Percentiles rank a stretch among this genome's conserved stretches.
Conservation (phyloP, 2,113 vertebrate genomes). For the Ellobius talpinus region DNA sequence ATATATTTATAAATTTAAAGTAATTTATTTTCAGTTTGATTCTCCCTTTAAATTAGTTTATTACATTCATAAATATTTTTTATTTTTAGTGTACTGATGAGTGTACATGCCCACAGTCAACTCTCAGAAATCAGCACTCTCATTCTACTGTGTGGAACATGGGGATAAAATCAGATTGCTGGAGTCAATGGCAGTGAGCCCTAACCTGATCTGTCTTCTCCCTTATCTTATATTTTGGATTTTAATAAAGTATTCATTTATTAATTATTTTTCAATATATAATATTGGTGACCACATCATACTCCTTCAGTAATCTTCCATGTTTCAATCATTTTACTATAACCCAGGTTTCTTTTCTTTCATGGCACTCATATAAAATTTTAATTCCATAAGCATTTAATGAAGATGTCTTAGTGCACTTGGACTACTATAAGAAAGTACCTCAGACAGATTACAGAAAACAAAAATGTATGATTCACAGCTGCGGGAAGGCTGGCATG, state of each 20-base stretch:
- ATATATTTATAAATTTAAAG: not conserved
- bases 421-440: not conserved
- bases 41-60: not conserved
- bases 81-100: not conserved
- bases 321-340: not conserved
- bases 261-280: not conserved
- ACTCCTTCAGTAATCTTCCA: not conserved
- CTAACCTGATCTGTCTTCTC: not conserved
- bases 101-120: not conserved
- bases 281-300: not conserved
- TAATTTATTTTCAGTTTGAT: conserved; percentile 13
- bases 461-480: not conserved
- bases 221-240: not conserved
- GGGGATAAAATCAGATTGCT: not conserved
- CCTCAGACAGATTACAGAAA: not conserved
- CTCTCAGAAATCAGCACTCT: not conserved
- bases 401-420: not conserved
- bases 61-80: not conserved
- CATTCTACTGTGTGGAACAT: not conserved
- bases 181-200: not conserved
- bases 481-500: not conserved
- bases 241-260: not conserved
- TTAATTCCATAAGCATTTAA: not conserved
- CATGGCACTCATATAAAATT: not conserved
- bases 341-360: not conserved